A percentile compares a stretch with the other conserved stretches of the same genome.
phyloP scores from a whole-genome alignment of 1,140 invertebrate genomes.

The Nylanderia fulva region DNA sequence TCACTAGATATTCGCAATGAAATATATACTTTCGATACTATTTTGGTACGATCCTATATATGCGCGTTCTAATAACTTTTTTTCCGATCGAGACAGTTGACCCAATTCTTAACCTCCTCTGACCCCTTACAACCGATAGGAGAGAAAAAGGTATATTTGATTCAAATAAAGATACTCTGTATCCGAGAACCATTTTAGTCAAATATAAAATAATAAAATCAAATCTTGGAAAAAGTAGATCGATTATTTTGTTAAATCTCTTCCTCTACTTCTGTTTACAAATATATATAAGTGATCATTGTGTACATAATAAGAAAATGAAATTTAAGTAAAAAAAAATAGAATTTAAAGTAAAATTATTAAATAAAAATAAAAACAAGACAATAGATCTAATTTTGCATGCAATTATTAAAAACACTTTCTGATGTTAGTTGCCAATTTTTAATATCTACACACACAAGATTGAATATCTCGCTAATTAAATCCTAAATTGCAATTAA shows the following conservation, averaged over 20 bases:
- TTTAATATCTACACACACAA: no score
- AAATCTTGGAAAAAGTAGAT: background rate
- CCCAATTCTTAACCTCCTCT: conserved; percentile 40
- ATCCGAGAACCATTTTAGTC: background rate
- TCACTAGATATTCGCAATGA: background rate
- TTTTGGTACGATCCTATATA: conserved; percentile 32
- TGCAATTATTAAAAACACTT: no score
- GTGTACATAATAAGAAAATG: background rate
- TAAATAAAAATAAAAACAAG: no score
- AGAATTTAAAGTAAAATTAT: no score
- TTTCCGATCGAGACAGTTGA: conserved; percentile 44
- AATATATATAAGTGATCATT: background rate
- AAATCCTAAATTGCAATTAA: background rate
- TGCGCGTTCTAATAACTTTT: conserved; percentile 34
- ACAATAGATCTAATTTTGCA: no score
- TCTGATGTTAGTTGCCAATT: no score
- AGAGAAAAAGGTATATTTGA: conserved; percentile 11
- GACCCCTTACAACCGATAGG: conserved; percentile 22
- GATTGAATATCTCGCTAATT: background rate
- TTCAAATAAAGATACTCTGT: conserved; percentile 24
- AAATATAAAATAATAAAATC: background rate
- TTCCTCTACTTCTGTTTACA: background rate
- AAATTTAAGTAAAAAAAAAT: background rate
- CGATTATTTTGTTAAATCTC: background rate
- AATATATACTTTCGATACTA: conserved; percentile 17